Percentiles rank a stretch among this genome's conserved stretches.
phyloP scores from a whole-genome alignment of 2,113 vertebrate genomes.

The Poeciliopsis prolifica region DNA sequence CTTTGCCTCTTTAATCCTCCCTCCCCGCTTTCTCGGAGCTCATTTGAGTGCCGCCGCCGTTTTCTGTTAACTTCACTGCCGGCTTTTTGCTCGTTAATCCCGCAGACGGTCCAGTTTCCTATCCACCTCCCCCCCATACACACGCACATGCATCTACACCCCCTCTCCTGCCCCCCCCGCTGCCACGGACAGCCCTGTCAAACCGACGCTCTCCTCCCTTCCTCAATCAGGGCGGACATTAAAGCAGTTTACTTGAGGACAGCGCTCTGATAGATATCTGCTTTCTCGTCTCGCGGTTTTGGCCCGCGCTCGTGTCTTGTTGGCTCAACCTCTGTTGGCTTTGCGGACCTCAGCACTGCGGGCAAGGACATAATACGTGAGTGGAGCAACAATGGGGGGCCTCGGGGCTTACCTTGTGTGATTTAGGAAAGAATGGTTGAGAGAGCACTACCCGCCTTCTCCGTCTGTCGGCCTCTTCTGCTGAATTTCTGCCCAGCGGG shows the following conservation, averaged over 20 bases:
- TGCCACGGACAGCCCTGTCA: not conserved
- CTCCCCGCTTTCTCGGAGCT: constrained; percentile 38
- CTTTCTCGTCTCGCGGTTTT: constrained; percentile 47
- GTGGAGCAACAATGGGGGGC: not conserved
- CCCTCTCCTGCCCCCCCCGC: too few relatives aligned
- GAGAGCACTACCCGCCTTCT: constrained; percentile 35
- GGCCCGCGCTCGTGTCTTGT: constrained; percentile 32
- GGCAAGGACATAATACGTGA: constrained; percentile 3
- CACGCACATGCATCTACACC: not conserved
- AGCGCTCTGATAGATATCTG: constrained; percentile 48
- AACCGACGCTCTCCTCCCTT: not conserved
- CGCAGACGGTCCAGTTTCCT: constrained; percentile 43
- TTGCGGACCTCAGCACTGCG: constrained; percentile 7
- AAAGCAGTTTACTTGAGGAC: constrained; percentile 60
- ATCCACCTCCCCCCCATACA: not conserved
- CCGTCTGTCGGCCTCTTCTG: constrained; percentile 57
- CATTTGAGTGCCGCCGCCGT: constrained; percentile 46
- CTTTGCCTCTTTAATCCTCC: constrained; percentile 48
- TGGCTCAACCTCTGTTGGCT: constrained; percentile 22
- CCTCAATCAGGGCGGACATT: constrained; percentile 13
- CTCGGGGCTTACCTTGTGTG: constrained; percentile 16
- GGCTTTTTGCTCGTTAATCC: constrained; percentile 57
- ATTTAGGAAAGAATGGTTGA: constrained; percentile 50
- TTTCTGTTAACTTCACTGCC: constrained; percentile 59
- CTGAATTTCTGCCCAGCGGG: constrained; percentile 56